Evolutionary conservation across 2,113 vertebrate genomes (phyloP).

Genomic region (Reinhardtius hippoglossoides): DNA sequence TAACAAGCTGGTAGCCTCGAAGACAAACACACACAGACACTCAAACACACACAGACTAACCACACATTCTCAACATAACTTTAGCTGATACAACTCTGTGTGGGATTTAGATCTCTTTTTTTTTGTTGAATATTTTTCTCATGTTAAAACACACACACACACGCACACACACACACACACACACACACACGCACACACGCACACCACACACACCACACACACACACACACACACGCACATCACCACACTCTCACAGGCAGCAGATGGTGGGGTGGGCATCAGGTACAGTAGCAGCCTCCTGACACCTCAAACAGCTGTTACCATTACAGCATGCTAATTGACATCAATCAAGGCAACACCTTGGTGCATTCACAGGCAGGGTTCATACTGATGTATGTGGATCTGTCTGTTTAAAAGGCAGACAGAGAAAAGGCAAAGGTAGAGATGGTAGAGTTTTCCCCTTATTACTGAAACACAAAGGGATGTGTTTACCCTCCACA

Average conservation of each 20-base stretch:
- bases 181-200: neutral
- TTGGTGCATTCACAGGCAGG: constrained; percentile 87
- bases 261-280: constrained; percentile 91
- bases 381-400: constrained; percentile 47
- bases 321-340: constrained; percentile 95
- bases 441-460: constrained; percentile 14
- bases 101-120: constrained; percentile 85
- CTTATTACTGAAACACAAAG: constrained; percentile 38
- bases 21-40: constrained; percentile 8
- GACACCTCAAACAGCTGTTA: constrained; percentile 94
- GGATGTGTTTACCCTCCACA: constrained; percentile 29
- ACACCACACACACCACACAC: neutral
- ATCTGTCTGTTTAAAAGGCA: neutral
- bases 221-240: neutral
- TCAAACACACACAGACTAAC: neutral
- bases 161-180: neutral
- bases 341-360: constrained; percentile 93
- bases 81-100: constrained; percentile 75
- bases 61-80: constrained; percentile 25
- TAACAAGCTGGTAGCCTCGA: constrained; percentile 64
- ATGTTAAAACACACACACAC: constrained; percentile 7
- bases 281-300: constrained; percentile 89
- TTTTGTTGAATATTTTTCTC: constrained; percentile 30
- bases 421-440: constrained; percentile 4
- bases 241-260: constrained; percentile 43